A percentile compares a stretch with the other conserved stretches of the same genome.
These are phyloP conservation scores for Eolophus roseicapilla DNA, from an alignment of 2,113 vertebrate genomes.

Conservation along the genomic window DNA sequence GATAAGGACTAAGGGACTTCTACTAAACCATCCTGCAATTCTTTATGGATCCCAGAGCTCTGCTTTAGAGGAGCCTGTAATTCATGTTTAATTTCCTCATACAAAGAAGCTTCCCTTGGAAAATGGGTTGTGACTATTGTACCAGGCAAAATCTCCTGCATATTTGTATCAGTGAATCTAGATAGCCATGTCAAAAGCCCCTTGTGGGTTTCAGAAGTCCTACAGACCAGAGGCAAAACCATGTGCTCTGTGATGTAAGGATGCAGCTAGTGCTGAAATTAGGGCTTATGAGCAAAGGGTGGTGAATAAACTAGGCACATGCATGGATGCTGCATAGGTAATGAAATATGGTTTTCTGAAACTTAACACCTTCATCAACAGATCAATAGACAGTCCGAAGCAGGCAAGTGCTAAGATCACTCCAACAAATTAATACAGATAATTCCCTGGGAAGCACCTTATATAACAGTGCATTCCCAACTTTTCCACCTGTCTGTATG, in stretches of 20 bases:
- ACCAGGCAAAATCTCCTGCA: not conserved
- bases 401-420: not conserved
- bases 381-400: not conserved
- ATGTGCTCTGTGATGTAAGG: not conserved
- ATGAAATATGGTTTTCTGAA: not conserved
- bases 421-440: not conserved
- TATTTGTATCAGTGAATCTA: not conserved
- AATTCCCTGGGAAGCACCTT: not conserved
- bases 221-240: not conserved
- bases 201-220: not conserved
- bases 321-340: not conserved
- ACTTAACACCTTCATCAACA: not conserved
- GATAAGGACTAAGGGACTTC: not conserved
- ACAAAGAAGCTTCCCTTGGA: not conserved
- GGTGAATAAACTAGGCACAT: not conserved
- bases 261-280: not conserved
- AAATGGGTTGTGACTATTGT: not conserved
- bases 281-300: not conserved
- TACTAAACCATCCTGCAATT: not conserved
- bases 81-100: not conserved
- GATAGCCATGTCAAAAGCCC: rapidly evolving
- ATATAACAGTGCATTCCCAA: not conserved
- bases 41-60: not conserved
- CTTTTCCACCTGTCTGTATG: not conserved
- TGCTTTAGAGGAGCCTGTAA: not conserved